phyloP scores from a whole-genome alignment of 2,113 vertebrate genomes.

The Casuarius casuarius region DNA sequence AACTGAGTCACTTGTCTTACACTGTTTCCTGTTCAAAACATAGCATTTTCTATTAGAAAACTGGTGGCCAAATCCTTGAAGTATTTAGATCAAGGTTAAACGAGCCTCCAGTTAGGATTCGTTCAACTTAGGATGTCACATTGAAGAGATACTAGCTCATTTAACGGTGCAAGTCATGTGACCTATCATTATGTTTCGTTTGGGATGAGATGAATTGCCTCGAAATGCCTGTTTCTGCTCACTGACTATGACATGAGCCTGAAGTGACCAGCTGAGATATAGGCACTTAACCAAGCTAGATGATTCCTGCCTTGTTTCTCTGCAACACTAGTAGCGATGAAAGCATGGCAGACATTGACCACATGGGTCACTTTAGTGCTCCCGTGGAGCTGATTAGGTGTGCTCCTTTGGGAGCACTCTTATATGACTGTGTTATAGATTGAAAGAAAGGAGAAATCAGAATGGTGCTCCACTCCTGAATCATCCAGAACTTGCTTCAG shows the following conservation, averaged over 20 bases:
- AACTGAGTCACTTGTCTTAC: neutral
- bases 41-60: neutral
- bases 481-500: neutral
- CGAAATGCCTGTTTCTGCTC: neutral
- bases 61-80: neutral
- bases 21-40: neutral
- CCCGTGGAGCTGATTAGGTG: neutral
- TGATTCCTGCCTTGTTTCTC: neutral
- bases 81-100: neutral
- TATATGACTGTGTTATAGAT: neutral
- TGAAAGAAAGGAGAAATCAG: neutral
- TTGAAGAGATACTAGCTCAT: neutral
- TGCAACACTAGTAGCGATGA: fast-evolving
- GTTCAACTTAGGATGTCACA: neutral
- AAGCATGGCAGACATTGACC: neutral
- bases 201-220: neutral
- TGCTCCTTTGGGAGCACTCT: neutral
- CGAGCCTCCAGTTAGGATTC: neutral
- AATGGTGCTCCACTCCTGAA: fast-evolving
- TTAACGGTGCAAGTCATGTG: neutral
- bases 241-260: neutral
- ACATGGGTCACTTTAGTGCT: neutral
- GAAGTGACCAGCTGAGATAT: neutral
- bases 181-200: neutral
- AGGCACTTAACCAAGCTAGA: neutral